Percentiles rank a stretch among this genome's conserved stretches.
phyloP scores from a whole-genome alignment of 1,140 invertebrate genomes.

The Delia radicum region DNA sequence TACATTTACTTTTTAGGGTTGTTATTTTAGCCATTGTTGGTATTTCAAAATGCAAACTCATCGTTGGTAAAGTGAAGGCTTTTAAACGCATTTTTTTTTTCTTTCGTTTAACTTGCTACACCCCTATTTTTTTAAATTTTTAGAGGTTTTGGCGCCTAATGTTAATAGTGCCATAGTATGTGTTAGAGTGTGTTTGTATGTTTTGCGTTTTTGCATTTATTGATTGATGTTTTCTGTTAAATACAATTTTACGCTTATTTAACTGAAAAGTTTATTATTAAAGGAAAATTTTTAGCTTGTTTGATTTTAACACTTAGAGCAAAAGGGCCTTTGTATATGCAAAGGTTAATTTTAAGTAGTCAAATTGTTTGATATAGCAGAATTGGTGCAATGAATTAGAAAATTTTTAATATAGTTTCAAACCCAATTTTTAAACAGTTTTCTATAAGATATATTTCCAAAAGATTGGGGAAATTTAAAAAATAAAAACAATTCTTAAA shows the following conservation, averaged over 20 bases:
- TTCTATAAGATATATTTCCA: too few species aligned
- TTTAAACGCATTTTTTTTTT: neutral
- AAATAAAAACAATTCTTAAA: too few species aligned
- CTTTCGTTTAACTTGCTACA: neutral
- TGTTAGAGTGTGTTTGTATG: neutral
- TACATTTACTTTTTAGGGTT: neutral
- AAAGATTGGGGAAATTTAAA: too few species aligned
- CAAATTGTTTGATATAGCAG: too few species aligned
- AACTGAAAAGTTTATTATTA: constrained; percentile 4
- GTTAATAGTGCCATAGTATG: neutral
- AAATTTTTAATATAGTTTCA: too few species aligned
- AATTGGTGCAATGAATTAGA: too few species aligned
- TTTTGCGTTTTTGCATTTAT: neutral
- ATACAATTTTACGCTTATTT: neutral
- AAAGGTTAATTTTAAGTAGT: too few species aligned
- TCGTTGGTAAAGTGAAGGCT: neutral
- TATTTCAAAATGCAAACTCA: neutral
- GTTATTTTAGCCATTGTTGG: neutral
- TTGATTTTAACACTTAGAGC: too few species aligned
- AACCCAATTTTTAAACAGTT: too few species aligned
- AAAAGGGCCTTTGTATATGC: too few species aligned
- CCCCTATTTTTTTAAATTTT: neutral
- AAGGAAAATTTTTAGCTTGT: neutral
- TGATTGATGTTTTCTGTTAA: neutral
- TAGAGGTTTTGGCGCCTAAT: neutral